Conservation (phyloP, 2,797 vertebrate species). For the Lycodopsis pacificus region DNA sequence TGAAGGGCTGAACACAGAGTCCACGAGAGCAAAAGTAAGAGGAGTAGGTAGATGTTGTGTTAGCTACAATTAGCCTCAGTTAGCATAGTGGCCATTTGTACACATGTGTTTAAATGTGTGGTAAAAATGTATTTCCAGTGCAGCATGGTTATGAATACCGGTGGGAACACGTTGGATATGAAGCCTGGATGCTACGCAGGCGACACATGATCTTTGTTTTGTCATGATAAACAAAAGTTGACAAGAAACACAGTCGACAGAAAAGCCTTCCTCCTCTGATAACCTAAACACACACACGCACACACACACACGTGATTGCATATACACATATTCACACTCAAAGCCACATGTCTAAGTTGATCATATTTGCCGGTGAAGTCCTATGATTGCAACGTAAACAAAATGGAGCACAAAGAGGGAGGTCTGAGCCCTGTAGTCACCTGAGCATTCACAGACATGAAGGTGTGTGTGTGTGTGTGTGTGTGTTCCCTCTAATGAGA, state of each 20-base stretch:
- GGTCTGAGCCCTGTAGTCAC: conserved; percentile 54
- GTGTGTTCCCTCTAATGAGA: not conserved
- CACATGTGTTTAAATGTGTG: no score
- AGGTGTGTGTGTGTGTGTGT: conserved; percentile 37
- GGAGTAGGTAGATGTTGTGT: no score
- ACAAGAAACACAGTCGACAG: conserved; percentile 39
- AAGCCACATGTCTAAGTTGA: conserved; percentile 47
- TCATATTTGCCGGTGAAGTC: conserved; percentile 47
- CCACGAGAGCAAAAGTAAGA: no score
- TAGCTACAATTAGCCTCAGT: no score
- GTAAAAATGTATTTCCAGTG: not conserved
- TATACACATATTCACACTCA: conserved; percentile 31
- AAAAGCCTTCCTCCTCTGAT: conserved; percentile 44
- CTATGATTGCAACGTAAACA: conserved; percentile 69
- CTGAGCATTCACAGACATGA: conserved; percentile 62
- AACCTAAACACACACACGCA: conserved; percentile 46
- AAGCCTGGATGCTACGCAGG: conserved; percentile 19
- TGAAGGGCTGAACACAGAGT: not conserved
- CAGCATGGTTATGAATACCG: not conserved
- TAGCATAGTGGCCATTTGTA: no score
- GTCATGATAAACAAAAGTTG: conserved; percentile 33
- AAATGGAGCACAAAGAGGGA: conserved; percentile 29
- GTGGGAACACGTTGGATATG: conserved; percentile 18
- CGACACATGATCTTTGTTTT: conserved; percentile 41
- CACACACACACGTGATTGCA: conserved; percentile 14